Evolutionary conservation across 92 coral and sea anemone species (phyloP), one percentile per base, ranked within the genome.

Genomic region (Pocillopora grandis): DNA sequence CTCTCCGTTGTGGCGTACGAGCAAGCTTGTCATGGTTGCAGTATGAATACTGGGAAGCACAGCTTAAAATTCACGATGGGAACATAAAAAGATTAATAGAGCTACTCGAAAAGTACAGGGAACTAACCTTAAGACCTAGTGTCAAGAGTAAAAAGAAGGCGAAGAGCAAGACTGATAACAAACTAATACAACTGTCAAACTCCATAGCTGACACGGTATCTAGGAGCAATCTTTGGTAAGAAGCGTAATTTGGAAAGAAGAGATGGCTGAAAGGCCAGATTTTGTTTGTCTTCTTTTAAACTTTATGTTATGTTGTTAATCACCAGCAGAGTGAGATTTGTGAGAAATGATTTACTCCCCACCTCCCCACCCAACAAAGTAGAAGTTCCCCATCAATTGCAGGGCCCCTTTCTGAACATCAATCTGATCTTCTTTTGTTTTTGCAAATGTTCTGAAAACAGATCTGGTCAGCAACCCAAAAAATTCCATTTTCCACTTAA

Each of bases 21-120:
- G 90, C 94, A 60, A 91, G 96, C 70, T 86, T 96, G 62, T 70
- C 88, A 21, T 96, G 99, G 99, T 87, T 96, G 58, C 90, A 85
- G 37, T 84, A 77, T 11, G 92, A 88, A 72, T 96, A 96, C 86
- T 96, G 99, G 99, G 93, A 96, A 76, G 92, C 99, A 12, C 98
- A 96, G 86, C 79, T 89, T 9, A 87, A 71, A 12, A 80, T 83
- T 73, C 94, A 92, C 77, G 66, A 77, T n/a, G 93, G 84, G n/a
- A 85, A 72, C 35, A 84, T 87, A 63, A 88, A 81, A 18, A 94
- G 84, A 57, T 86, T 96, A 27, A 20, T 73, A 12, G 65, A 77
- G 69, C 60, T 88, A 82, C 76, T 96, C 20, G 82, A 70, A 21
- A 77, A 65, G 3, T 96, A 91, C 75, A 55, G 76, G 33, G 78